Conservation (phyloP, 2,113 vertebrate genomes). For the Aldabrachelys gigantea region DNA sequence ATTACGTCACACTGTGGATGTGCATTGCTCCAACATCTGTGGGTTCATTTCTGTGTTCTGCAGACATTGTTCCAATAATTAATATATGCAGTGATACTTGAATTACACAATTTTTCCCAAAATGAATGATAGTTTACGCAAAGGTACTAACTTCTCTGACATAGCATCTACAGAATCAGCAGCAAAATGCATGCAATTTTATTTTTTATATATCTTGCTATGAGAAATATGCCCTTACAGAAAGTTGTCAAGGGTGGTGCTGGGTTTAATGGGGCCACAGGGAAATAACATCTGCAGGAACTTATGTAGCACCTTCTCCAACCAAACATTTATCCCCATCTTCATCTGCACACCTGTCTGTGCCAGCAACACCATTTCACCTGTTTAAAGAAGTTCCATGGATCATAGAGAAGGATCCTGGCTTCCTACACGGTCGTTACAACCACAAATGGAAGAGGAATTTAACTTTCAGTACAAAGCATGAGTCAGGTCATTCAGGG, state of each 20-base stretch:
- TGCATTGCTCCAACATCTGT: background rate
- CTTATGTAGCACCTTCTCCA: conserved; percentile 1
- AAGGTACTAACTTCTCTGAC: background rate
- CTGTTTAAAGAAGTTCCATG: conserved; percentile 59
- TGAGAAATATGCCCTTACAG: too few relatives aligned
- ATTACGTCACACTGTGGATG: background rate
- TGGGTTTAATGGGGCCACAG: too few relatives aligned
- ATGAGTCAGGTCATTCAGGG: background rate
- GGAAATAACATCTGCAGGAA: background rate
- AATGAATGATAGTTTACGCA: too few relatives aligned
- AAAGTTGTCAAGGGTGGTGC: too few relatives aligned
- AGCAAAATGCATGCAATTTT: background rate
- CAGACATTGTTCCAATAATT: background rate
- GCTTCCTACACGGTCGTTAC: too few relatives aligned
- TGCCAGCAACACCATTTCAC: conserved; percentile 19
- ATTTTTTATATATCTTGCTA: background rate
- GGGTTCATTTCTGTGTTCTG: background rate
- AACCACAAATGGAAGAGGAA: too few relatives aligned
- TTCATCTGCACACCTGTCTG: conserved; percentile 28
- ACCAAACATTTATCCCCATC: background rate
- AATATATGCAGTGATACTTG: background rate
- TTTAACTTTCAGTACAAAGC: too few relatives aligned
- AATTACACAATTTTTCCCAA: too few relatives aligned
- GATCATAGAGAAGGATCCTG: background rate
- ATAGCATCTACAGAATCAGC: background rate